phyloP scores from a whole-genome alignment of 2,797 vertebrate species.

The Enteromius mattozi region DNA sequence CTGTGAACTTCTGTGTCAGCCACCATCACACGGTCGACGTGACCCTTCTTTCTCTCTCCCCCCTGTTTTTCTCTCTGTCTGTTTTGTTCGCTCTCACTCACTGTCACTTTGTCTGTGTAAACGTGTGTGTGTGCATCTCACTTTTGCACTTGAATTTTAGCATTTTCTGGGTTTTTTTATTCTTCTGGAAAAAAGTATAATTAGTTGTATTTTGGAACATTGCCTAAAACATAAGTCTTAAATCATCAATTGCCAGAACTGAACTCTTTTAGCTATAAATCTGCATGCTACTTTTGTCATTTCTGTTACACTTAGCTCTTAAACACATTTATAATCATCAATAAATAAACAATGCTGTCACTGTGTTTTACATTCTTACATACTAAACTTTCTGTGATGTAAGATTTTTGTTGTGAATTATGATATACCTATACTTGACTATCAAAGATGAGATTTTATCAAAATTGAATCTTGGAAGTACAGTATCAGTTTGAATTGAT shows the following conservation, averaged over 20 bases:
- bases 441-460: not conserved
- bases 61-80: slow-evolving; percentile 68
- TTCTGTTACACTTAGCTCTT: not conserved
- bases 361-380: not conserved
- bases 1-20: slow-evolving; percentile 81
- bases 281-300: not conserved
- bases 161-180: not conserved
- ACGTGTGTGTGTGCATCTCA: not conserved
- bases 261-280: not conserved
- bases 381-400: not conserved
- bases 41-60: slow-evolving; percentile 64
- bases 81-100: slow-evolving; percentile 48
- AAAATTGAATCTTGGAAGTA: not conserved
- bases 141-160: not conserved
- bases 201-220: not conserved
- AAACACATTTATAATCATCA: not conserved
- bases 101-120: slow-evolving; percentile 35
- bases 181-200: not conserved
- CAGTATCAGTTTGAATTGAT: not conserved
- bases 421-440: not conserved
- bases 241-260: not conserved
- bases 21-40: slow-evolving; percentile 79
- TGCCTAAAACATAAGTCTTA: not conserved
- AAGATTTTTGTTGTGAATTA: not conserved
- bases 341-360: not conserved